phyloP scores from a whole-genome alignment of 2,113 vertebrate genomes.

The Entosphenus tridentatus region DNA sequence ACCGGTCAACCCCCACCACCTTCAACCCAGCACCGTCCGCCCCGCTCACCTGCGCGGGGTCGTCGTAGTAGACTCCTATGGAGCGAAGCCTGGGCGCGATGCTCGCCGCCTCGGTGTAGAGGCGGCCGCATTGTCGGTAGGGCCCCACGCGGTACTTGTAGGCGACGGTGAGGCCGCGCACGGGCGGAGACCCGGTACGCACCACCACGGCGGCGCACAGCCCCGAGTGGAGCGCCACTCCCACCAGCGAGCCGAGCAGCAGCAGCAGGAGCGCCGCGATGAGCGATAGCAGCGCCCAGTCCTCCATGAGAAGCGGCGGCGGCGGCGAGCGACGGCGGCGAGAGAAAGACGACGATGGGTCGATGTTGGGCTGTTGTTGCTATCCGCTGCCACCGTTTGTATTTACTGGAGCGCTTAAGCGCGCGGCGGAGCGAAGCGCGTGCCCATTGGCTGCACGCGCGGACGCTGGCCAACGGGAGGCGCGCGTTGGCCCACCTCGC shows the following conservation, averaged over 20 bases:
- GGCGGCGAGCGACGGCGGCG: too few relatives aligned
- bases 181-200: slow-evolving; percentile 41
- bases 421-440: too few relatives aligned
- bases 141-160: slow-evolving; percentile 58
- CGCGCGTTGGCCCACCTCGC: too few relatives aligned
- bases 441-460: too few relatives aligned
- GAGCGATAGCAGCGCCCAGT: too few relatives aligned
- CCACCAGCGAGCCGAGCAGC: slow-evolving; percentile 33
- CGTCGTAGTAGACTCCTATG: slow-evolving; percentile 58
- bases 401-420: too few relatives aligned
- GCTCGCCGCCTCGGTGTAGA: slow-evolving; percentile 45
- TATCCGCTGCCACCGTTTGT: too few relatives aligned
- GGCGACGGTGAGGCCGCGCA: slow-evolving; percentile 40
- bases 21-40: neutral
- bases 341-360: too few relatives aligned
- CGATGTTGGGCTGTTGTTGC: too few relatives aligned
- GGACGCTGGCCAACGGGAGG: too few relatives aligned
- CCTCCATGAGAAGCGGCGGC: too few relatives aligned
- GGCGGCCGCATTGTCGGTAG: slow-evolving; percentile 29
- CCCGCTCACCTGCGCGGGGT: slow-evolving; percentile 48
- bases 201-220: slow-evolving; percentile 35
- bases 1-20: neutral
- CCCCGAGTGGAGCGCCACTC: slow-evolving; percentile 42
- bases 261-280: slow-evolving; percentile 22
- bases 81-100: slow-evolving; percentile 40